Conservation (phyloP, 2,797 vertebrate species). For the Darevskia mixta region DNA sequence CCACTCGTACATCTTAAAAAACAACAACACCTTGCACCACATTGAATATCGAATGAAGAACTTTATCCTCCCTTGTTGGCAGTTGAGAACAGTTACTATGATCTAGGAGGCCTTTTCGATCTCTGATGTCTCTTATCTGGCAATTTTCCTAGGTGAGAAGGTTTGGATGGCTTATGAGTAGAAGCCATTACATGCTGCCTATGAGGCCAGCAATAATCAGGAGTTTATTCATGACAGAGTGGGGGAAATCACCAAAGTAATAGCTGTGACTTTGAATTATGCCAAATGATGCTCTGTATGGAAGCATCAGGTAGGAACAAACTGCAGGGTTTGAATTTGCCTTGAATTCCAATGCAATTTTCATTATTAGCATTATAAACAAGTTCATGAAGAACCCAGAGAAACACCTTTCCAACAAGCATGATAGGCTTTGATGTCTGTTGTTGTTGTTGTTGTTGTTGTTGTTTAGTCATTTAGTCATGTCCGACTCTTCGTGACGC, state of each 20-base stretch:
- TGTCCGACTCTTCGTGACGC: too few relatives aligned
- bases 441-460: too few relatives aligned
- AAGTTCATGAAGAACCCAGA: neutral
- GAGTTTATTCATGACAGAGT: slow-evolving; percentile 23
- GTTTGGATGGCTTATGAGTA: neutral
- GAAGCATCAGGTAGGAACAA: neutral
- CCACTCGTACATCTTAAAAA: slow-evolving; percentile 2
- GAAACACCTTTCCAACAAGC: neutral
- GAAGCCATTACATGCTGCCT: slow-evolving; percentile 1
- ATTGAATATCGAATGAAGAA: slow-evolving; percentile 19
- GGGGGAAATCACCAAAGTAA: neutral
- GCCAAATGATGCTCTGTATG: slow-evolving; percentile 8
- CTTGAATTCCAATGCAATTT: neutral
- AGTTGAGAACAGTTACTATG: slow-evolving; percentile 16
- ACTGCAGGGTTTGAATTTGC: neutral
- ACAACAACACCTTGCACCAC: neutral
- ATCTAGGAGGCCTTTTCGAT: slow-evolving; percentile 15
- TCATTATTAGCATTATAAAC: neutral
- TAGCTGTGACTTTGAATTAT: slow-evolving; percentile 22
- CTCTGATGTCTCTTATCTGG: neutral
- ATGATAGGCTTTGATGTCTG: neutral
- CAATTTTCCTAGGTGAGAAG: neutral
- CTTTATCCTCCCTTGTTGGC: slow-evolving; percentile 1
- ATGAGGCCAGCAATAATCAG: neutral
- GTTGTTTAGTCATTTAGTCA: too few relatives aligned